Conservation (phyloP, 2,888 invertebrate genomes). For the Nomada lathburiana region DNA sequence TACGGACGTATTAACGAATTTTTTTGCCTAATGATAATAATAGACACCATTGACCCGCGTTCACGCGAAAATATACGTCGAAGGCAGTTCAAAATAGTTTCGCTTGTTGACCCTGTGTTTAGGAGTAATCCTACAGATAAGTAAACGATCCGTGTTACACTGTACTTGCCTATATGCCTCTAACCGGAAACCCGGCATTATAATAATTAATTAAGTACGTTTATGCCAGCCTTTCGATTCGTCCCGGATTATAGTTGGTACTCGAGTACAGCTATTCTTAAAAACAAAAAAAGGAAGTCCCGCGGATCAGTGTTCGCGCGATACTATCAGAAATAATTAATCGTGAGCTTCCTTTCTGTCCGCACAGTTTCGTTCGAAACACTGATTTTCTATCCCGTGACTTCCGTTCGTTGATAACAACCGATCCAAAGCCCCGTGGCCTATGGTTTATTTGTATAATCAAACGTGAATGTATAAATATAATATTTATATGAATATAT, state of each 20-base stretch:
- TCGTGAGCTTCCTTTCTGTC: background rate
- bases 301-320: background rate
- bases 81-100: slow-evolving; percentile 69
- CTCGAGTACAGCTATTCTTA: slow-evolving; percentile 35
- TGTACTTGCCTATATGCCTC: slow-evolving; percentile 41
- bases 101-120: slow-evolving; percentile 69
- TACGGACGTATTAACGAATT: background rate
- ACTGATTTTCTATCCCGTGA: slow-evolving; percentile 14
- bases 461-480: slow-evolving; percentile 67
- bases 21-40: background rate
- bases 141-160: slow-evolving; percentile 40
- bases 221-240: slow-evolving; percentile 73
- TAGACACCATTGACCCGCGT: slow-evolving; percentile 17
- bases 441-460: slow-evolving; percentile 61
- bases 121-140: slow-evolving; percentile 63
- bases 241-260: slow-evolving; percentile 68
- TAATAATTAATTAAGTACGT: slow-evolving; percentile 61
- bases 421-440: slow-evolving; percentile 32
- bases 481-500: slow-evolving; percentile 61
- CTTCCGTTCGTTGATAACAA: slow-evolving; percentile 27
- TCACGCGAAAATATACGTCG: slow-evolving; percentile 53
- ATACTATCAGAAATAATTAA: background rate
- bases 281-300: slow-evolving; percentile 14
- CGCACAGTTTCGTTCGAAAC: slow-evolving; percentile 4
- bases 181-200: slow-evolving; percentile 45